phyloP scores from a whole-genome alignment of 2,888 invertebrate genomes.

The Nebria salina region DNA sequence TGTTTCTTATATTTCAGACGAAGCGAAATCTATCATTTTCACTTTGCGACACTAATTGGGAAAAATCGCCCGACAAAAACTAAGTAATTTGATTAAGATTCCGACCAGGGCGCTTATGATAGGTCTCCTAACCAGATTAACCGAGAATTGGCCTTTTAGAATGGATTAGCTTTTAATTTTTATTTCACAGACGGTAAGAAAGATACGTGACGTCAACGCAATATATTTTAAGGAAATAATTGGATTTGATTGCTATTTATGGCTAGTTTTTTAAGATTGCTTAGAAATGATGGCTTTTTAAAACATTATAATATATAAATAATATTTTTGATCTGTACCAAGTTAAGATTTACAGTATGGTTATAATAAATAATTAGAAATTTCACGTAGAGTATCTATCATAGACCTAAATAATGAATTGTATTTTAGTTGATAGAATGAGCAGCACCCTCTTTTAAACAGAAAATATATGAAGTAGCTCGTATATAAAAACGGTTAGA shows the following conservation, averaged over 20 bases:
- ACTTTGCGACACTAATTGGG: slow-evolving; percentile 40
- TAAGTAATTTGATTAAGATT: slow-evolving; percentile 41
- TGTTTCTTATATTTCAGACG: neutral
- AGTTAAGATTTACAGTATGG: no score
- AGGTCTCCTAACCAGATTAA: slow-evolving; percentile 43
- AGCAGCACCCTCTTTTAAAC: no score
- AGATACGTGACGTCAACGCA: neutral
- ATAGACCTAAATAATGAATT: no score
- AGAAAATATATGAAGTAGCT: no score
- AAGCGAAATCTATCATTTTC: neutral
- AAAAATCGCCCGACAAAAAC: slow-evolving; percentile 44
- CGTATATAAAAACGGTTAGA: no score
- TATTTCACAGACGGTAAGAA: slow-evolving; percentile 23
- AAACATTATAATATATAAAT: no score
- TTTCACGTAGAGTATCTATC: no score
- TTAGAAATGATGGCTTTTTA: no score
- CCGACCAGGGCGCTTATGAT: slow-evolving; percentile 23
- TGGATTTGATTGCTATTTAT: neutral
- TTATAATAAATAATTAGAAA: no score
- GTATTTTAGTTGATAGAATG: no score
- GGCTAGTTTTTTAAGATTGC: no score
- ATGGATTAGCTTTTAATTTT: slow-evolving; percentile 47
- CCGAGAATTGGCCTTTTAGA: slow-evolving; percentile 44
- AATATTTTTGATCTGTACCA: no score
- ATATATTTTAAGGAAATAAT: neutral